Base-by-base conservation (phyloP, 2,797 vertebrate genomes). In the Pangasius macronema region DNA sequence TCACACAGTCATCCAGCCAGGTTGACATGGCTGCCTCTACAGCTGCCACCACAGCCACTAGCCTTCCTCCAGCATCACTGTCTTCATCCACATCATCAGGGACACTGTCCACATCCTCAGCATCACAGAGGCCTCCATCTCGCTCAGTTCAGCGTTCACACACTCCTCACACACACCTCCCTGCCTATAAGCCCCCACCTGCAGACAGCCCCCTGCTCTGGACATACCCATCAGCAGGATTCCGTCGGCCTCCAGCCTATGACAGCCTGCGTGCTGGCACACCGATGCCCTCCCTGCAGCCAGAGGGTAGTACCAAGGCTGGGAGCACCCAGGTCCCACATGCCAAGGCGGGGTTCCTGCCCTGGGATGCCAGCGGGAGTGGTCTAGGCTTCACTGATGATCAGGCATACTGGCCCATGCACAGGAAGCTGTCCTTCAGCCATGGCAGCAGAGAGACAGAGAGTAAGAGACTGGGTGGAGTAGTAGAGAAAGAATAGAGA, bases 221-320 rank as follows among this genome's bases (percentile, higher is more conserved):
- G 97, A 98, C 97, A 59, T 98, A 97, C 93, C 97, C 97, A 33
- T 97, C 97, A 0, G 94, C 95, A 13, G 97, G 96, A 53, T 95
- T 97, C 91, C 95, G 95, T 33, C 96, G 97, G 59, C 97, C 97
- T 27, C 97, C 97, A 0, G 97, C 97, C 84, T 98, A 98, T 2
- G 97, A 98, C 85, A 98, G 97, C 91, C 90, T 97, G 46, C 92
- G 95, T 53, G 95, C 94, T 42, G 93, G 93, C 91, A 92, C 93
- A 63, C 95, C 94, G 68, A 94, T 92, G 10, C 93, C 94, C 0
- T 94, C 93, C n/a, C 92, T 95, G 65, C 95, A 95, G n/a, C 93
- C 94, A 46, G 94, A 95, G 65, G 91, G 89, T 3, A 93, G 92
- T 86, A 89, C 93, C 65, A 85, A 91, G 55, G 86, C 95, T 86